Evolutionary conservation across 2,888 invertebrate genomes (phyloP).

Genomic region (Dascillus cervinus): DNA sequence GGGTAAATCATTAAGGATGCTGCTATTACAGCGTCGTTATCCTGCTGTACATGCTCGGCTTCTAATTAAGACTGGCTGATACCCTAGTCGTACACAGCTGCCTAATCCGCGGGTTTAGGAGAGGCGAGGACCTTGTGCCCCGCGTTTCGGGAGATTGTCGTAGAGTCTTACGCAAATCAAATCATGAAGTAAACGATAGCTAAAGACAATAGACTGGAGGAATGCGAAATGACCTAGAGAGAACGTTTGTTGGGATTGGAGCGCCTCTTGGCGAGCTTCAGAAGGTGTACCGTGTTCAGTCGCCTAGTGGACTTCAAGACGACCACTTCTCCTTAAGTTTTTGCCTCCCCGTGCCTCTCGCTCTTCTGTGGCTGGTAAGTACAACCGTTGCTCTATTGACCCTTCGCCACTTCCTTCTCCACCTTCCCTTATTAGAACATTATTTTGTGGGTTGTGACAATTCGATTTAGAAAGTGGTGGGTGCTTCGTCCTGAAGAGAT

Average conservation of each 20-base stretch:
- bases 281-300: slow-evolving; percentile 34
- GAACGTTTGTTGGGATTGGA: slow-evolving; percentile 31
- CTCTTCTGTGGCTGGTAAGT: slow-evolving; percentile 24
- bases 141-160: slow-evolving; percentile 15
- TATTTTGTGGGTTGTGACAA: slow-evolving; percentile 12
- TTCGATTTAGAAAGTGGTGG: slow-evolving; percentile 21
- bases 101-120: slow-evolving; percentile 3
- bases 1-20: background rate
- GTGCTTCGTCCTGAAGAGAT: slow-evolving; percentile 19
- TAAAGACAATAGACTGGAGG: slow-evolving; percentile 28
- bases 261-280: slow-evolving; percentile 29
- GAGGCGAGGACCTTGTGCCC: slow-evolving; percentile 17
- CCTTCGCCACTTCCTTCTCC: slow-evolving; percentile 18
- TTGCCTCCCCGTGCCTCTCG: slow-evolving; percentile 24
- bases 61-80: background rate
- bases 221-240: slow-evolving; percentile 36
- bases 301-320: slow-evolving; percentile 34
- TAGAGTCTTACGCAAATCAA: slow-evolving; percentile 16
- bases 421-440: slow-evolving; percentile 17
- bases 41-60: background rate
- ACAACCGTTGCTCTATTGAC: slow-evolving; percentile 22
- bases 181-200: slow-evolving; percentile 20
- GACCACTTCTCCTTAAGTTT: slow-evolving; percentile 30
- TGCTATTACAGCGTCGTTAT: background rate
- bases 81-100: background rate